Percentiles rank a stretch among this genome's conserved stretches.
Evolutionary conservation across 2,888 invertebrate species (phyloP).

Genomic region (Trachelus tabidus): DNA sequence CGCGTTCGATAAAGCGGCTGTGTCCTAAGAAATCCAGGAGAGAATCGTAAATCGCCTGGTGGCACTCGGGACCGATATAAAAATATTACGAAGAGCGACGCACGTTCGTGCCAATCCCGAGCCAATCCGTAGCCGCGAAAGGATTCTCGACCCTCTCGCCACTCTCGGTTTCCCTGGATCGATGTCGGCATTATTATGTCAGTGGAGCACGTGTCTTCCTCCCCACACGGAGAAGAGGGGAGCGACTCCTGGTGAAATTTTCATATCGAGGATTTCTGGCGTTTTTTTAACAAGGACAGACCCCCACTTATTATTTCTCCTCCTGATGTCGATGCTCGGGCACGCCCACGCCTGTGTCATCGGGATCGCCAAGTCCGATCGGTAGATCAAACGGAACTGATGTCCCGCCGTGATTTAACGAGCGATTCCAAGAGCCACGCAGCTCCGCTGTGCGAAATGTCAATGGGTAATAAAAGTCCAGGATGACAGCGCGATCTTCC

Average conservation of each 20-base stretch:
- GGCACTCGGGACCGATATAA: neutral
- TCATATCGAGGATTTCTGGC: neutral
- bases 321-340: constrained; percentile 38
- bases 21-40: constrained; percentile 45
- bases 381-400: neutral
- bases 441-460: neutral
- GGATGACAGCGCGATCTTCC: neutral
- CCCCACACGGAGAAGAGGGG: rapidly evolving
- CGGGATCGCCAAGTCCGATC: constrained; percentile 27
- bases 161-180: neutral
- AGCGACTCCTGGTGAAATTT: neutral
- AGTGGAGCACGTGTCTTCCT: neutral
- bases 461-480: neutral
- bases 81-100: neutral
- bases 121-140: neutral
- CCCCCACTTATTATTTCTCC: neutral
- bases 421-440: neutral
- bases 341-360: constrained; percentile 46
- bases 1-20: constrained; percentile 51
- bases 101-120: neutral
- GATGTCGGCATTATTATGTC: neutral
- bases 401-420: neutral
- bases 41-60: constrained; percentile 45
- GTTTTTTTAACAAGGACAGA: neutral
- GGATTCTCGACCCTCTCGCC: neutral